Percentiles rank a stretch among this genome's conserved stretches.
Evolutionary conservation across 2,113 vertebrate species (phyloP).

Genomic region (Sprattus sprattus): DNA sequence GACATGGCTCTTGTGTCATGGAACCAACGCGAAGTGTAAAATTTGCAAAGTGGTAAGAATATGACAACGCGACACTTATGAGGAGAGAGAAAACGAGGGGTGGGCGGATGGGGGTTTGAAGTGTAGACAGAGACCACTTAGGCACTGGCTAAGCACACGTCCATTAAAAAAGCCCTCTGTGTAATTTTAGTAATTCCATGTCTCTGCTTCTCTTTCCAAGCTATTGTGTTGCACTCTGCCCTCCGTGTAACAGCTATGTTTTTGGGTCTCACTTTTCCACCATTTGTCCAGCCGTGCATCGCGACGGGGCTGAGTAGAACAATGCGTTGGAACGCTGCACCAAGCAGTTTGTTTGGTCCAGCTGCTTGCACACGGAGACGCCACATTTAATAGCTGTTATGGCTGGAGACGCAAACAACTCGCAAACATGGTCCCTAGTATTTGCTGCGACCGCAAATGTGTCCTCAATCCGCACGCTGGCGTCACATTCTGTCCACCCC

Average conservation of each 20-base stretch:
- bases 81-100: neutral
- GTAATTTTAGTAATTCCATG: slow-evolving; percentile 57
- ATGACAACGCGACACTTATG: slow-evolving; percentile 35
- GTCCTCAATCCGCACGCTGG: slow-evolving; percentile 42
- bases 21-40: slow-evolving; percentile 42
- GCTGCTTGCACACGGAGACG: slow-evolving; percentile 42
- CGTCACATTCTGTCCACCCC: slow-evolving; percentile 18
- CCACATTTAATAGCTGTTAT: slow-evolving; percentile 41
- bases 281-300: slow-evolving; percentile 58
- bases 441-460: slow-evolving; percentile 49
- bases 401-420: slow-evolving; percentile 52
- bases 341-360: slow-evolving; percentile 48
- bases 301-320: slow-evolving; percentile 52
- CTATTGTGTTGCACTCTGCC: slow-evolving; percentile 60
- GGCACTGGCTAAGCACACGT: slow-evolving; percentile 40
- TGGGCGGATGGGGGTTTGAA: slow-evolving; percentile 26
- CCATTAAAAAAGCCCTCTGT: slow-evolving; percentile 55
- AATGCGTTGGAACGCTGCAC: slow-evolving; percentile 58
- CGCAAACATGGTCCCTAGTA: slow-evolving; percentile 48
- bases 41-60: slow-evolving; percentile 45
- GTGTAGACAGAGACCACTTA: slow-evolving; percentile 47
- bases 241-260: slow-evolving; percentile 53
- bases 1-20: slow-evolving; percentile 39
- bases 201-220: slow-evolving; percentile 56
- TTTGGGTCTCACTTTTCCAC: slow-evolving; percentile 57